phyloP scores from a whole-genome alignment of 2,113 vertebrate genomes.

The Takifugu bimaculatus region DNA sequence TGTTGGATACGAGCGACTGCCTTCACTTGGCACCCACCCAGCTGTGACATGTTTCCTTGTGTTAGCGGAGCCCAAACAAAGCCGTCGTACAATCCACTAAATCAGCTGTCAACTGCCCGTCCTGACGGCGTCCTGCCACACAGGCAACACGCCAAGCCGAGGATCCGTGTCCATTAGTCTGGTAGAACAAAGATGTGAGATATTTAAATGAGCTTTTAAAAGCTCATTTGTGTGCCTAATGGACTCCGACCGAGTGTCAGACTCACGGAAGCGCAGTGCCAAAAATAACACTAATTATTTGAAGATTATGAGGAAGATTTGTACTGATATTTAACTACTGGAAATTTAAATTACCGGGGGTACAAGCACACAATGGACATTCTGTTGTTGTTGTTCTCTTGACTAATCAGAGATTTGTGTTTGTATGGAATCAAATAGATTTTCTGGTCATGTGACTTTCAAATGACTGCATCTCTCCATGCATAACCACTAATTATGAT shows the following conservation, averaged over 20 bases:
- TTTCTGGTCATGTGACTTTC: slow-evolving; percentile 6
- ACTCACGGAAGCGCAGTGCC: slow-evolving; percentile 30
- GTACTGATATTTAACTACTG: slow-evolving; percentile 2
- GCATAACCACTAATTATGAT: slow-evolving; percentile 4
- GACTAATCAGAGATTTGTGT: neutral
- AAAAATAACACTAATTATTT: slow-evolving; percentile 49
- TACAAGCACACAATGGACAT: too few species aligned
- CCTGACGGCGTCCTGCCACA: slow-evolving; percentile 1
- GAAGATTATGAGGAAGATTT: slow-evolving; percentile 22
- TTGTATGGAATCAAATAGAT: slow-evolving; percentile 8
- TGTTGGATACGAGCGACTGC: slow-evolving; percentile 65
- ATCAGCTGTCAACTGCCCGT: slow-evolving; percentile 45
- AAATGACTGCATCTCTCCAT: slow-evolving; percentile 4
- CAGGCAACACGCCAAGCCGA: slow-evolving; percentile 2
- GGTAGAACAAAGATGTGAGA: slow-evolving; percentile 29
- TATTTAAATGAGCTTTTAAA: slow-evolving; percentile 63
- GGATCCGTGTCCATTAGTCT: slow-evolving; percentile 32
- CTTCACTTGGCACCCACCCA: slow-evolving; percentile 69
- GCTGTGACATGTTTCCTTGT: slow-evolving; percentile 64
- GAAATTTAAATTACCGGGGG: neutral
- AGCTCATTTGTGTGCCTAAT: slow-evolving; percentile 64
- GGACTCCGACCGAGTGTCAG: slow-evolving; percentile 43
- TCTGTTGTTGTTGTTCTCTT: neutral
- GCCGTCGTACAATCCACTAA: slow-evolving; percentile 20
- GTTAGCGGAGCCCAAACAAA: slow-evolving; percentile 51